These are phyloP conservation scores for Myotis planiceps DNA, from an alignment of 2,797 vertebrate species.

Conservation along the genomic window DNA sequence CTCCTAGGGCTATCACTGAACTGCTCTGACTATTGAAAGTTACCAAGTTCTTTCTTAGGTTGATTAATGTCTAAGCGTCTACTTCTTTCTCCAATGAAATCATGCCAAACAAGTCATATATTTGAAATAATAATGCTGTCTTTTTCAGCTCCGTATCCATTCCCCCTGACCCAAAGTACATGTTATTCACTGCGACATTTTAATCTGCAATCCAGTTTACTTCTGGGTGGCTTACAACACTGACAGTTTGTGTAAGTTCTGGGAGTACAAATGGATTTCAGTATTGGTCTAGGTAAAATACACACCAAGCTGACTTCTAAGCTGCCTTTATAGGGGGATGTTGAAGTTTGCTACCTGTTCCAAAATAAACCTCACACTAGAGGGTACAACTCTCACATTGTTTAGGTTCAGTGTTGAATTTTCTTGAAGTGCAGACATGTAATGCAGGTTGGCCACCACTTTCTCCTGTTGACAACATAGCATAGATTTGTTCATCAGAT, in stretches of 20 bases:
- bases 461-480: neutral
- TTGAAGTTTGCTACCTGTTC: neutral
- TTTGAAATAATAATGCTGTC: neutral
- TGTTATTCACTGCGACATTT: neutral
- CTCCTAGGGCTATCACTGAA: neutral
- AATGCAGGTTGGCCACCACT: neutral
- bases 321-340: neutral
- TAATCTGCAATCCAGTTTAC: neutral
- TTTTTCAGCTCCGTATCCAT: neutral
- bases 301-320: constrained; percentile 2
- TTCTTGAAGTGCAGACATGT: neutral
- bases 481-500: neutral
- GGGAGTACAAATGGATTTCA: constrained; percentile 13
- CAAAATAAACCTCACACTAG: neutral
- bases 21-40: neutral
- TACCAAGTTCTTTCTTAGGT: neutral
- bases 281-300: neutral
- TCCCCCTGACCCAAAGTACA: neutral
- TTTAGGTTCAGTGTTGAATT: constrained; percentile 12
- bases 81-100: neutral
- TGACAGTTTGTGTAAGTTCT: constrained; percentile 10
- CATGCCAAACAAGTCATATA: neutral
- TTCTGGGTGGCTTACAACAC: neutral
- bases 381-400: neutral
- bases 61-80: neutral